Evolutionary conservation across 2,888 invertebrate species (phyloP), one percentile per base, ranked within the genome.

Genomic region (Platycheirus rosarum): DNA sequence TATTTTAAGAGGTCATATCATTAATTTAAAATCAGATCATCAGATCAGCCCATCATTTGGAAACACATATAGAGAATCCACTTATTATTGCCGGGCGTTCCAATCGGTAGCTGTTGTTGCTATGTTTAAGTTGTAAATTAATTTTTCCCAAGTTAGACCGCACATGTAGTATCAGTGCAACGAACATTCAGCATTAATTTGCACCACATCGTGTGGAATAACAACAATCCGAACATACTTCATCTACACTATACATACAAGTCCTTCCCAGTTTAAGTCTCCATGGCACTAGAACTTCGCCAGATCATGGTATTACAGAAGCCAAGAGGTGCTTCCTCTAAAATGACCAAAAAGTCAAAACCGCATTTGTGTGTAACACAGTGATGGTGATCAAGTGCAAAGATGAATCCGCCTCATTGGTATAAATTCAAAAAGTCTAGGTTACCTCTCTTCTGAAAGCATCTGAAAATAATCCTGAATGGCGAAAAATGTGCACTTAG

Each of bases 71-170:
- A 23, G 23, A 23, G 23, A 23, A 23, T 23, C 23, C 3, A 23
- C 23, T 4, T 62, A 40, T 55, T 26, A 65, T 69, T 42, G 48
- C 44, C 16, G 16, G 79, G 79, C 79, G 75, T 79, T 69, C 69
- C 79, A 79, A 63, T 79, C 75, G 62, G 75, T 69, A 75, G 79
- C 74, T 18, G 55, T 63, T 57, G 62, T 63, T 63, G 74, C 40
- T 69, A 69, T 57, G 48, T 75, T 79, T 57, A 68, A 74, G 74
- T 74, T 69, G 75, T 75, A 75, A 79, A 79, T 79, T 75, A 75
- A 75, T 79, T 74, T 75, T 57, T 57, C 29, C 35, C 48, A 35
- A 63, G 35, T 48, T 49, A 42, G 62, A 74, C 75, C 79, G 75
- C 79, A 79, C 75, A 79, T 49, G 55, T 14, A 57, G 69, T 9